These are phyloP conservation scores for Sceliomorpha sp. DNA, from an alignment of 2,888 invertebrate species.

Conservation along the genomic window DNA sequence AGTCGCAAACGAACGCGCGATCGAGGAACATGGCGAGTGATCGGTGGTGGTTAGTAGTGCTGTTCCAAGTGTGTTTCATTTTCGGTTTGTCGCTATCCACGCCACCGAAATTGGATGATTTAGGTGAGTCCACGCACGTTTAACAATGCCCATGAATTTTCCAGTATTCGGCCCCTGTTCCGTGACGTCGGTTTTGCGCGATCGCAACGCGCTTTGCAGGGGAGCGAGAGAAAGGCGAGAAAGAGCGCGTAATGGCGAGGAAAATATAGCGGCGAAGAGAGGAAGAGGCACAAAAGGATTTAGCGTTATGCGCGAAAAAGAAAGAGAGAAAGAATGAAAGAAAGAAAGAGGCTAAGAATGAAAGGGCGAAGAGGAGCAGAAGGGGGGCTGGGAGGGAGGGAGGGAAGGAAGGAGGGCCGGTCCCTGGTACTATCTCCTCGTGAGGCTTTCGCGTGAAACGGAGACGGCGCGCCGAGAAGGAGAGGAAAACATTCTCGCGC, in stretches of 20 bases:
- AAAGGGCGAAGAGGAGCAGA: constrained; percentile 22
- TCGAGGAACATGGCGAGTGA: constrained; percentile 53
- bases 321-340: constrained; percentile 1
- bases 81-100: constrained; percentile 22
- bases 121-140: constrained; percentile 34
- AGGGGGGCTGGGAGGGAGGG: too few species aligned
- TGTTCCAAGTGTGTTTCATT: constrained; percentile 40
- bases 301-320: too few species aligned
- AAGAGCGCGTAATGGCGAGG: too few species aligned
- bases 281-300: too few species aligned
- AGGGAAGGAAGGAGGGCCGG: too few species aligned
- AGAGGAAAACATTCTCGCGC: constrained; percentile 35
- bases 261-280: too few species aligned
- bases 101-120: constrained; percentile 4
- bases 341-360: constrained; percentile 31
- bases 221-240: too few species aligned
- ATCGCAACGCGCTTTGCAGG: too few species aligned
- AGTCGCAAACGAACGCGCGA: too few species aligned
- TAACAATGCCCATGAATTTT: too few species aligned
- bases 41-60: constrained; percentile 49
- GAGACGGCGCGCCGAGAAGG: constrained; percentile 31
- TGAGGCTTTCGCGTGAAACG: constrained; percentile 39
- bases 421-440: constrained; percentile 19
- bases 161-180: too few species aligned
- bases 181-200: too few species aligned